These are phyloP conservation scores for Oryzias dopingdopingensis DNA, from an alignment of 2,797 vertebrate species.

Conservation along the genomic window DNA sequence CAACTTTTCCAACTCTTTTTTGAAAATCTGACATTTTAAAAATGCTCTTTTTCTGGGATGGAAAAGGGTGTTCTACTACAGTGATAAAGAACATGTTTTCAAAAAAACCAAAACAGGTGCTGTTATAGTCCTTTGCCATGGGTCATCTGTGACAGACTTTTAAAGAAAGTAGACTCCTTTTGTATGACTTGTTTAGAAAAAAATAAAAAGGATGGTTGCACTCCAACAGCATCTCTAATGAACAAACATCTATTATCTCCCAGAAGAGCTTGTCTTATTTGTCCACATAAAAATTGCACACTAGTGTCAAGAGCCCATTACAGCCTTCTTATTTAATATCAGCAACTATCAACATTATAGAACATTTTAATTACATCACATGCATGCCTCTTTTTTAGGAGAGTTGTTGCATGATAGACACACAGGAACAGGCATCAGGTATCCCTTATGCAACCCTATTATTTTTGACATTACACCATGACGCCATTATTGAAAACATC, in stretches of 20 bases:
- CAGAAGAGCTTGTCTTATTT: conserved; percentile 33
- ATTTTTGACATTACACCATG: conserved; percentile 8
- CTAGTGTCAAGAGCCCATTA: conserved; percentile 43
- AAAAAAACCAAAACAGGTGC: too few species aligned
- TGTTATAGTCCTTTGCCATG: too few species aligned
- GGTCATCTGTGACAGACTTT: neutral
- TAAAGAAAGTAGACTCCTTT: neutral
- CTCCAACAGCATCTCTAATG: conserved; percentile 6
- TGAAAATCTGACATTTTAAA: too few species aligned
- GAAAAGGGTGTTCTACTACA: too few species aligned
- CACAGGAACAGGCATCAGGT: conserved; percentile 36
- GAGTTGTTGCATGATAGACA: conserved; percentile 22
- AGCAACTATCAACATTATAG: conserved; percentile 39
- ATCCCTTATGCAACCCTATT: conserved; percentile 23
- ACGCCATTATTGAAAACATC: too few species aligned
- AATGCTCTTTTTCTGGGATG: too few species aligned
- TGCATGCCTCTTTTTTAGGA: conserved; percentile 19
- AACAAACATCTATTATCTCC: conserved; percentile 15
- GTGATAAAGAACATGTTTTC: too few species aligned
- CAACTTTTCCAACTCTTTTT: too few species aligned
- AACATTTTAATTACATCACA: conserved; percentile 40
- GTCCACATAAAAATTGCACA: conserved; percentile 43
- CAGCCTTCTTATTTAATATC: conserved; percentile 47
- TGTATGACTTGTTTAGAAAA: neutral
- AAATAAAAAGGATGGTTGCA: neutral